Percentiles rank a stretch among this genome's conserved stretches.
phyloP scores from a whole-genome alignment of 1,140 invertebrate genomes.

The Xylocopa sonorina region DNA sequence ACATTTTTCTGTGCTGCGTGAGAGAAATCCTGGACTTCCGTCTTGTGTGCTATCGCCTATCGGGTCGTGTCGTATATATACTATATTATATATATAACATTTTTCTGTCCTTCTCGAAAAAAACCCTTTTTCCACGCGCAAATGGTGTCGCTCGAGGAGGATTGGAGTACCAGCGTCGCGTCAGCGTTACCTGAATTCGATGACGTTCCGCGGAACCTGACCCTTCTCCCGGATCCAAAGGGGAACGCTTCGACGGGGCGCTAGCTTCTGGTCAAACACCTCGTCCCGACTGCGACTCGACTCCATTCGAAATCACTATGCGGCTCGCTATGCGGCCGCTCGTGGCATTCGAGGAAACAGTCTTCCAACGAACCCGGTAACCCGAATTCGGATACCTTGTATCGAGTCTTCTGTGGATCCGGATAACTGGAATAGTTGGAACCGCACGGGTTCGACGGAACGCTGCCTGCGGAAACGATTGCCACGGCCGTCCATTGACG shows the following conservation, averaged over 20 bases:
- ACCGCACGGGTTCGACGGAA: neutral
- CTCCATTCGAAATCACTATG: conserved; percentile 7
- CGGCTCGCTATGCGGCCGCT: conserved; percentile 2
- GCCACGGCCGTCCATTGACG: neutral
- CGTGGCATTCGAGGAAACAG: conserved; percentile 26
- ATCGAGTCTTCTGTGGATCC: conserved; percentile 1
- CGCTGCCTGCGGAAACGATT: neutral
- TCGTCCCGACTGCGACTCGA: neutral
- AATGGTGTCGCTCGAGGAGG: conserved; percentile 22
- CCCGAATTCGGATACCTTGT: conserved; percentile 23
- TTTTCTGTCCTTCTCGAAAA: neutral
- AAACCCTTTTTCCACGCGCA: neutral
- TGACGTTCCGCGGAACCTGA: neutral
- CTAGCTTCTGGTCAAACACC: conserved; percentile 5
- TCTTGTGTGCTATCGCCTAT: conserved; percentile 34
- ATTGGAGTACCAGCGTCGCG: conserved; percentile 34
- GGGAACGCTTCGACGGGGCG: neutral
- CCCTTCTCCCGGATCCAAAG: neutral
- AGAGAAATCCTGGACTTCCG: conserved; percentile 2
- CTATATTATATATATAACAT: neutral
- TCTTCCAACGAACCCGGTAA: conserved; percentile 15
- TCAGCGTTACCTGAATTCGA: neutral
- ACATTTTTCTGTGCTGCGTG: conserved; percentile 19
- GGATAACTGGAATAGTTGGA: conserved; percentile 14
- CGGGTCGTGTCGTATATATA: conserved; percentile 37